Conservation (phyloP, 2,797 vertebrate species). For the Hozukius guyotensis region DNA sequence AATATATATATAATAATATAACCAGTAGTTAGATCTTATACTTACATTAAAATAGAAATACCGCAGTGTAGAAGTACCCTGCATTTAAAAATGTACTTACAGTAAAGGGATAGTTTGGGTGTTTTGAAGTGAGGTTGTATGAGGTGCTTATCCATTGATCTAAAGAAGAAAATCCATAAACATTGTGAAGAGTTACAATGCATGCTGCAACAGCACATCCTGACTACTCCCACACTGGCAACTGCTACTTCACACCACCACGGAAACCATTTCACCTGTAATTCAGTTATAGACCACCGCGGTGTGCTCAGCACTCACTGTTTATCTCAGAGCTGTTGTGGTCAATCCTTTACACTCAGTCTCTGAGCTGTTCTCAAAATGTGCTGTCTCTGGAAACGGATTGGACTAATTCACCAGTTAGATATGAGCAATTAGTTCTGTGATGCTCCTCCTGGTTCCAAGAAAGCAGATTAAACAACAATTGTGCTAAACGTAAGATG, state of each 20-base stretch:
- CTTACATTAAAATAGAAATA: not conserved
- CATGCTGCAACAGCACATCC: not conserved
- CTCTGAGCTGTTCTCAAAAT: not conserved
- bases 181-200: not conserved
- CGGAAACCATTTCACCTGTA: constrained; percentile 7
- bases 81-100: not conserved
- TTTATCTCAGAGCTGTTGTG: constrained; percentile 8
- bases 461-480: not conserved
- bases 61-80: not conserved
- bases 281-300: not conserved
- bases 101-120: too few species aligned
- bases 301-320: not conserved
- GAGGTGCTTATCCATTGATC: not conserved
- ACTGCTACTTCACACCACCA: not conserved
- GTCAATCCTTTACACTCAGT: not conserved
- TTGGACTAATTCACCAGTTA: not conserved
- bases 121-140: too few species aligned
- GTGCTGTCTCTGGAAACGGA: not conserved
- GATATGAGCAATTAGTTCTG: not conserved
- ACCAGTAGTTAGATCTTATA: not conserved
- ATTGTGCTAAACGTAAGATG: not conserved
- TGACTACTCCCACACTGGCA: constrained; percentile 5
- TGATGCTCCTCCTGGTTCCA: not conserved
- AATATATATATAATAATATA: not conserved
- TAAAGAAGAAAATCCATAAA: not conserved